Conservation (phyloP, 2,797 vertebrate genomes). For the Schizopygopsis malacanthus region DNA sequence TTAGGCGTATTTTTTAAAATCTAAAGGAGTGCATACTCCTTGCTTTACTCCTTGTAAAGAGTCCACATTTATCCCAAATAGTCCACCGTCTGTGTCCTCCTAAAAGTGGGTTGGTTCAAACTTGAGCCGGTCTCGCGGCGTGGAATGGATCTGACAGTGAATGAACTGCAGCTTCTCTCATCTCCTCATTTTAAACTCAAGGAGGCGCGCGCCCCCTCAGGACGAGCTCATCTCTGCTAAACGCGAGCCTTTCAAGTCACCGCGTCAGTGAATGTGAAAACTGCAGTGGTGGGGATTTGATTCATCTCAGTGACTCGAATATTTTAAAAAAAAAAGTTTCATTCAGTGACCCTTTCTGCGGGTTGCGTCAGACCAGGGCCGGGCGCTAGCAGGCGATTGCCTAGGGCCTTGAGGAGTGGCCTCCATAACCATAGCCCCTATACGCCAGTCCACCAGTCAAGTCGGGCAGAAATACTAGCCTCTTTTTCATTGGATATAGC, state of each 20-base stretch:
- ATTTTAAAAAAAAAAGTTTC: neutral
- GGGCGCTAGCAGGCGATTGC: too few species aligned
- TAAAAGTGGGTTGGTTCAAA: neutral
- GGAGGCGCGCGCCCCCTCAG: slow-evolving; percentile 32
- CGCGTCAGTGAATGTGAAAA: neutral
- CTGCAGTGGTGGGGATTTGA: neutral
- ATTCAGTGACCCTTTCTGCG: neutral
- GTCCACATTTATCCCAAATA: slow-evolving; percentile 21
- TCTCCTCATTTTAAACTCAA: slow-evolving; percentile 53
- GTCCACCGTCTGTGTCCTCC: neutral
- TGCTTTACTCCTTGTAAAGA: neutral
- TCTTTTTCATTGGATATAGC: too few species aligned
- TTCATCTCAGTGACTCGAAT: slow-evolving; percentile 5
- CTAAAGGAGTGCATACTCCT: neutral
- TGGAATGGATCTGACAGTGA: slow-evolving; percentile 40
- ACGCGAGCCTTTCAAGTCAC: slow-evolving; percentile 5
- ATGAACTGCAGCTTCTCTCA: slow-evolving; percentile 54
- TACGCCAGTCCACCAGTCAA: too few species aligned
- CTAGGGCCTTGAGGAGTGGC: too few species aligned
- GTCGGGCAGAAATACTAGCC: too few species aligned
- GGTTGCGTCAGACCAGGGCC: neutral
- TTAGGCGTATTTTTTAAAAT: neutral
- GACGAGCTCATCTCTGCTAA: slow-evolving; percentile 1
- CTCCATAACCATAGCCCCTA: too few species aligned
- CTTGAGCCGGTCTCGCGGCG: neutral